Evolutionary conservation across 2,797 vertebrate genomes (phyloP).

Genomic region (Pangasius macronema): DNA sequence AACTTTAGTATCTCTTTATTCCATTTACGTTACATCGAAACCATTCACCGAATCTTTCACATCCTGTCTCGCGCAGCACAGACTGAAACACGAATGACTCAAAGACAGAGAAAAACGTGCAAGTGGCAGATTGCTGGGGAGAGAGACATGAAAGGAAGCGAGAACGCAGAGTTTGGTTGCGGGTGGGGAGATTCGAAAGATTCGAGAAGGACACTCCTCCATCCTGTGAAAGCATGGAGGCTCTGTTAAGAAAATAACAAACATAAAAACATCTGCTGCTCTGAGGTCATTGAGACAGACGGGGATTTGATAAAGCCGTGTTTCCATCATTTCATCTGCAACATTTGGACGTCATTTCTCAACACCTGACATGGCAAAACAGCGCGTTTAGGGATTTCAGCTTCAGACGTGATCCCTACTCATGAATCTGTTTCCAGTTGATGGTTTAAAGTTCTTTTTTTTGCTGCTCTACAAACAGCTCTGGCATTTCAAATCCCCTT

Average conservation of each 20-base stretch:
- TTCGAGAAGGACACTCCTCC: background rate
- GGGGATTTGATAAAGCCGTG: slow-evolving; percentile 26
- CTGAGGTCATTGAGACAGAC: slow-evolving; percentile 25
- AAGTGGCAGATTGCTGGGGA: background rate
- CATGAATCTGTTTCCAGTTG: background rate
- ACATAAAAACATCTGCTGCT: slow-evolving; percentile 42
- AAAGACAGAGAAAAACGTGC: background rate
- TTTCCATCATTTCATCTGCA: background rate
- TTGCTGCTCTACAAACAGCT: background rate
- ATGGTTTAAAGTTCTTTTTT: background rate
- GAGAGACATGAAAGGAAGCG: background rate
- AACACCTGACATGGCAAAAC: no score
- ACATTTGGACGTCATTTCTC: background rate
- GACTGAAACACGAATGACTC: background rate
- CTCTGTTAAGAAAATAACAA: slow-evolving; percentile 42
- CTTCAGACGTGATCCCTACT: background rate
- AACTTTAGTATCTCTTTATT: no score
- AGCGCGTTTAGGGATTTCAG: background rate
- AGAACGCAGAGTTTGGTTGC: no score
- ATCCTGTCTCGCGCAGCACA: background rate
- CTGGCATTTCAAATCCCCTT: background rate
- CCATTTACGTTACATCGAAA: background rate
- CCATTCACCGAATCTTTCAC: background rate
- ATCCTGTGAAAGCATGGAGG: slow-evolving; percentile 37
- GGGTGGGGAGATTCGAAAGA: no score